Evolutionary conservation across 1,140 invertebrate species (phyloP), one percentile per base, ranked within the genome.

Genomic region (Brachionus angularis): DNA sequence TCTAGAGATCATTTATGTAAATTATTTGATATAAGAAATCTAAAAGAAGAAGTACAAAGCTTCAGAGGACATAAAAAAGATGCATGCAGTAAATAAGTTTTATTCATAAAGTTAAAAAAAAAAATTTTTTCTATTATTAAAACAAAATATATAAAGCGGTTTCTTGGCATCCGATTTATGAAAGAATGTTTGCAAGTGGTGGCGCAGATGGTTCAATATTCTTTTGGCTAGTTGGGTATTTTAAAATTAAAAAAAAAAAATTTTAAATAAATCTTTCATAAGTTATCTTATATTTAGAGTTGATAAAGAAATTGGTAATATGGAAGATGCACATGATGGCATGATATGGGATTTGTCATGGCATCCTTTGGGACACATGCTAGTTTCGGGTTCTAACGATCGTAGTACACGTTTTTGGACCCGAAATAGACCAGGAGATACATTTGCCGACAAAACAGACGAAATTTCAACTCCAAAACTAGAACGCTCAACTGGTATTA

Each of bases 381-480:
- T 99, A 2, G 96, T 93, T 77, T 96, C 94, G 3, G 94, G 95
- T 4, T 96, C 93, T 23, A 98, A 98, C 83, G 95, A 98, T 83
- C 94, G 97, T 76, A 93, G 93, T 3, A 94, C 83, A 81, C 98
- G 98, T 83, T 99, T 99, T 82, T 99, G 96, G 96, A 97, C 96
- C 1, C 84, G 96, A 73, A 98, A 98, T 84, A 85, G 95, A 46
- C 96, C 96, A 3, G 96, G 96, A 31, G 96, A 99, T 84, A 85
- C 89, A 69, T 97, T 98, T 90, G 87, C 92, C 77, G 96, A 99
- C 78, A 95, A 91, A 83, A 93, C 93, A 77, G 93, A 71, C 18
- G 70, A 71, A n/a, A 47, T 29, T n/a, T 14, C 42, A n/a, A 36
- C 46, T 16, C 42, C 46, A 5, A 50, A 70, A 36, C 18, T 18